Evolutionary conservation across 2,888 invertebrate species (phyloP), one percentile per base, ranked within the genome.

Genomic region (Nemoura dubitans): DNA sequence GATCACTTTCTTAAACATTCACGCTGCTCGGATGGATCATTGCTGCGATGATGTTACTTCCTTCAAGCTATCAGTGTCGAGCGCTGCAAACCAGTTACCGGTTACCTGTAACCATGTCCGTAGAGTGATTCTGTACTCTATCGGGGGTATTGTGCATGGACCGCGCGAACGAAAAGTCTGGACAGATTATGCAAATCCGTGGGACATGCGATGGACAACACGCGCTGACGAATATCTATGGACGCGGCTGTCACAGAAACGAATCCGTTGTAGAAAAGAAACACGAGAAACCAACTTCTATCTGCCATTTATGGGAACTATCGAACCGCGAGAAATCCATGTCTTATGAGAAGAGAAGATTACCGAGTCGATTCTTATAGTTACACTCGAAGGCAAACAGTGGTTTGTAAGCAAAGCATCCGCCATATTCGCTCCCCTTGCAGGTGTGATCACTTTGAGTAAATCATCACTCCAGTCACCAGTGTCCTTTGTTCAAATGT

Each of bases 141-240:
- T 36, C 16, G 59, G 59, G 59, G 59, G 59, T 59, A 7, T 59
- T 59, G 21, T 59, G 16, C 59, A 59, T 10, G 21, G 59, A 16
- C 59, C 59, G 59, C 21, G 59, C 59, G 59, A 21, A 59, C 21
- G 59, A 59, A 59, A 10, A 59, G 59, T 59, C 59, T 59, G 59
- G 59, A 59, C 59, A 59, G 59, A 59, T 59, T 59, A 59, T 59
- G 59, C 59, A 59, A 59, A 59, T 59, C 10, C 59, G 59, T 59
- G 59, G 6, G 59, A 59, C 59, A 59, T 59, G 59, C n/a, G 59
- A 59, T 21, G 59, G 59, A 59, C 59, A 21, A 10, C 59, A 14
- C 59, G 59, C 59, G 21, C 59, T 59, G 59, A 59, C 59, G 59
- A 59, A 59, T 59, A 59, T 59, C 59, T 21, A 59, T 59, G 59